phyloP scores from a whole-genome alignment of 2,888 invertebrate genomes.

The Strigamia crassipes region DNA sequence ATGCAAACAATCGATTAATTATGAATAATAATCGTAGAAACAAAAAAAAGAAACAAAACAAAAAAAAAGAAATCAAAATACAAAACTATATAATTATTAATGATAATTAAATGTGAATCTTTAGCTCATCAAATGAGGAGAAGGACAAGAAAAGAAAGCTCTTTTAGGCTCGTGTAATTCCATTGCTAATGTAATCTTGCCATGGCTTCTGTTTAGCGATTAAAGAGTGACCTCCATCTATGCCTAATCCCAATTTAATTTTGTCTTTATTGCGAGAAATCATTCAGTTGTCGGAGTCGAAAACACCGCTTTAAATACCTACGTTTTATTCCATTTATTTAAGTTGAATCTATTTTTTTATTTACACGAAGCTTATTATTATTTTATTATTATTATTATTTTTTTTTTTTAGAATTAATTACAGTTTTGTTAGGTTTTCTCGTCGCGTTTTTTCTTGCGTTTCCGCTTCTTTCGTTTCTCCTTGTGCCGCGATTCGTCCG shows the following conservation, averaged over 20 bases:
- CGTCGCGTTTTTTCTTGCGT: background rate
- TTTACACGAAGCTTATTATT: background rate
- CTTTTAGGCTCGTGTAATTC: background rate
- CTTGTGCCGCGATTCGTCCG: background rate
- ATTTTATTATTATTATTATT: no score
- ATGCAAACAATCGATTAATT: background rate
- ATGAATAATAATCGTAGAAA: background rate
- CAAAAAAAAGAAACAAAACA: no score
- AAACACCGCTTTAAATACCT: background rate
- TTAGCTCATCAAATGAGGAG: background rate
- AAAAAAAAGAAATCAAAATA: background rate
- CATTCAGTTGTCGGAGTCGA: background rate
- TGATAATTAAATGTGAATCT: background rate
- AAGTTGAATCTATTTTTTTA: background rate
- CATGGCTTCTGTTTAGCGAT: background rate
- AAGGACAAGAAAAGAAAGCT: background rate
- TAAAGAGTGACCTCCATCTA: background rate
- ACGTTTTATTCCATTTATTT: background rate
- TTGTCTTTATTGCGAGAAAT: no score
- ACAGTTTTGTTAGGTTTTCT: background rate
- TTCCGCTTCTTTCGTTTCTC: constrained; percentile 41
- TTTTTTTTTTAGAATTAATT: background rate
- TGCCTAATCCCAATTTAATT: background rate
- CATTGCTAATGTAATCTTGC: constrained; percentile 10
- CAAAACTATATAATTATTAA: background rate